A percentile compares a stretch with the other conserved stretches of the same genome.
Conservation (phyloP, 2,888 invertebrate genomes). For the Platycheirus albimanus region DNA sequence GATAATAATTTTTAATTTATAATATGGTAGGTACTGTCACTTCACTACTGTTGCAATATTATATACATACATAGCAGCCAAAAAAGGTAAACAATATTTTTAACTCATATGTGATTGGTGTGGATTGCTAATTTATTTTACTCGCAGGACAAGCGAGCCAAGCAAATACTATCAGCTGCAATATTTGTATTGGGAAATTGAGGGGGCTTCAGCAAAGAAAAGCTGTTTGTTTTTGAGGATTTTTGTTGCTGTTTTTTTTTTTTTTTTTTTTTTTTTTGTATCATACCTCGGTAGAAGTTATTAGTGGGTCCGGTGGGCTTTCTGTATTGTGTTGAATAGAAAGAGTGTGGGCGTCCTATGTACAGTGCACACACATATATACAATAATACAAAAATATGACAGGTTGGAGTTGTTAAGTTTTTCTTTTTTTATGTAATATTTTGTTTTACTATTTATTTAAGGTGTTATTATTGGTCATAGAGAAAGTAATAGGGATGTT, state of each 20-base stretch:
- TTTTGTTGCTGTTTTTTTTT: slow-evolving; percentile 6
- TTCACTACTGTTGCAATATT: slow-evolving; percentile 64
- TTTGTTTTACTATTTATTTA: neutral
- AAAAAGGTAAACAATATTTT: neutral
- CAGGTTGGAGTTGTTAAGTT: slow-evolving; percentile 40
- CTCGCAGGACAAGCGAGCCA: slow-evolving; percentile 27
- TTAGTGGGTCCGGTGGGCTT: slow-evolving; percentile 80
- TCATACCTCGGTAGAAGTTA: slow-evolving; percentile 69
- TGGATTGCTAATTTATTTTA: slow-evolving; percentile 26
- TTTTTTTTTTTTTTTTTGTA: slow-evolving; percentile 18
- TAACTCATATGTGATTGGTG: slow-evolving; percentile 32
- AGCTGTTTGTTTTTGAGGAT: slow-evolving; percentile 12
- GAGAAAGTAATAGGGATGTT: slow-evolving; percentile 1
- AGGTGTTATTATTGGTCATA: slow-evolving; percentile 8
- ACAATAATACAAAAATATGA: slow-evolving; percentile 28
- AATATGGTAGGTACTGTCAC: slow-evolving; percentile 26
- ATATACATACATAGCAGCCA: neutral
- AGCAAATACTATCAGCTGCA: slow-evolving; percentile 43
- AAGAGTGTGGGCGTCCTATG: slow-evolving; percentile 74
- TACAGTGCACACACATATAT: slow-evolving; percentile 57
- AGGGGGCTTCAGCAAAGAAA: slow-evolving; percentile 34
- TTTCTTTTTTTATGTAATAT: neutral
- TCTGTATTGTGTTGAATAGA: slow-evolving; percentile 78
- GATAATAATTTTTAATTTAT: slow-evolving; percentile 35
- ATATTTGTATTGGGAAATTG: slow-evolving; percentile 16